Evolutionary conservation across 2,888 invertebrate genomes (phyloP), one percentile per base, ranked within the genome.

Genomic region (Oxystoma pomonae): DNA sequence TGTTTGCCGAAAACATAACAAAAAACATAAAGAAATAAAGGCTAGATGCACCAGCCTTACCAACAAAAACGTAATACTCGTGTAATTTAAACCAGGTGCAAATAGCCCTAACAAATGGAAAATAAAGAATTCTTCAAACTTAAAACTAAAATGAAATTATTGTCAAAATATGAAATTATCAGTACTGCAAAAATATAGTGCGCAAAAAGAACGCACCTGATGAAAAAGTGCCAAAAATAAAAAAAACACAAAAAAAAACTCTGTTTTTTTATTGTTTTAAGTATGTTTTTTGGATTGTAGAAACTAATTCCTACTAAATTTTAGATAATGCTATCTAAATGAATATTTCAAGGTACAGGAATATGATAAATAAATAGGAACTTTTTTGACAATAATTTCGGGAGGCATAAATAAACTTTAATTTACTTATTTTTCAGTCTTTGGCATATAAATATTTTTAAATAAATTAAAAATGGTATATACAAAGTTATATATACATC

Each of bases 351-450:
- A 12, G 3, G 35, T 35, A 7, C 35, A 58, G 17, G 56, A 9
- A 60, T 52, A 63, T 12, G 21, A 16, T 55, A 16, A 53, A 53
- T 16, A 59, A 66, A 62, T 66, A 64, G 66, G 64, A 66, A 66
- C 66, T 66, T 62, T 60, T 35, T 35, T 61, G 66, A 66, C 63
- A 63, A 66, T 64, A 66, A 66, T 63, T 63, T 59, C 57, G n/a
- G 51, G 53, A 52, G 53, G 18, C n/a, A 35, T 7, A 35, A 35
- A 35, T 35, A 35, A 35, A 35, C 35, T 35, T 35, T 35, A 7
- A 35, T 35, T 12, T 35, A 12, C 35, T 35, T 35, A 35, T 12
- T 35, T 35, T 35, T 35, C 35, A 35, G 35, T 35, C 35, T 35
- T 35, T 35, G 35, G 35, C 35, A 35, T 35, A 35, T 35, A 35